Evolutionary conservation across 2,113 vertebrate genomes (phyloP).

Genomic region (Puntigrus tetrazona): DNA sequence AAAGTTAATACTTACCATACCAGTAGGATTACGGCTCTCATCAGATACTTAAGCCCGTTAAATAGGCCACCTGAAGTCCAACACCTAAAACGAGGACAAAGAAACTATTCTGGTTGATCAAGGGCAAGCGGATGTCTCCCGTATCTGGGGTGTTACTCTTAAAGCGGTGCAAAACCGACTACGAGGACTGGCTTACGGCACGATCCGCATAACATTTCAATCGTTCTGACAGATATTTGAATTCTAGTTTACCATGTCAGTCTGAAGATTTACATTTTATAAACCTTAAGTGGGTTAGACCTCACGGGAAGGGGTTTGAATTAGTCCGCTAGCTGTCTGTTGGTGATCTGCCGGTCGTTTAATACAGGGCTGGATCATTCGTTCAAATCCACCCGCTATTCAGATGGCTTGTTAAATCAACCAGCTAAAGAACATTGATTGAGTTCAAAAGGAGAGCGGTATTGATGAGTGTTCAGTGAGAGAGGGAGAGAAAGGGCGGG

Average conservation of each 20-base stretch:
- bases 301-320: conserved; percentile 15
- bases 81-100: conserved; percentile 55
- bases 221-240: not conserved
- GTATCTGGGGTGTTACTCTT: conserved; percentile 36
- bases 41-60: conserved; percentile 44
- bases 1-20: not conserved
- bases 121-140: conserved; percentile 43
- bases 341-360: not conserved
- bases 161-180: not conserved
- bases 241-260: not conserved
- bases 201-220: not conserved
- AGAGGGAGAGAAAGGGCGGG: not conserved
- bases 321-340: not conserved
- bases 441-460: conserved; percentile 9
- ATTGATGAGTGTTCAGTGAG: not conserved
- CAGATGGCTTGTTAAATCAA: conserved; percentile 14
- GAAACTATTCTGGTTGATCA: conserved; percentile 55
- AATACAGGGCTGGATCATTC: not conserved
- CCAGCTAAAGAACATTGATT: not conserved
- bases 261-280: not conserved
- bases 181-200: not conserved
- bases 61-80: conserved; percentile 57
- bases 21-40: conserved; percentile 13
- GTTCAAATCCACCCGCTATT: not conserved
- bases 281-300: conserved; percentile 21